Conservation (phyloP, 2,888 invertebrate species). For the Ditula angustiorana region DNA sequence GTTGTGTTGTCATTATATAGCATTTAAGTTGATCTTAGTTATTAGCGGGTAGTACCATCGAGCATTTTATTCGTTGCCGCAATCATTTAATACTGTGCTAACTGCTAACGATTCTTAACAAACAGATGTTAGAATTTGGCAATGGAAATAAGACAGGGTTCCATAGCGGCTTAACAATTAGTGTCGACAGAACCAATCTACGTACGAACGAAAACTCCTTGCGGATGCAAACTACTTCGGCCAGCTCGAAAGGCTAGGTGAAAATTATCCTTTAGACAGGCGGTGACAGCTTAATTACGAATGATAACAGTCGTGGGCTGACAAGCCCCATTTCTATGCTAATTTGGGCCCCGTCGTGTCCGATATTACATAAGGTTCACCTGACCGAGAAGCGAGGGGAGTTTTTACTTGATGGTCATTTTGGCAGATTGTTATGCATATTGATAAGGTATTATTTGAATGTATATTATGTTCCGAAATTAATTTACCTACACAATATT, state of each 20-base stretch:
- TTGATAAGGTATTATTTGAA: neutral
- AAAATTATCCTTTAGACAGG: slow-evolving; percentile 24
- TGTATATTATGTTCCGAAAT: too few species aligned
- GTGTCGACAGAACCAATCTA: too few species aligned
- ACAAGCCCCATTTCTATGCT: slow-evolving; percentile 26
- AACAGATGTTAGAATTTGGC: too few species aligned
- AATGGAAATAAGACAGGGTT: too few species aligned
- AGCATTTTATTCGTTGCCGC: too few species aligned
- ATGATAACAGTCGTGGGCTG: slow-evolving; percentile 22
- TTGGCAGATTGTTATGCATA: neutral
- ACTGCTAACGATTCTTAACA: too few species aligned
- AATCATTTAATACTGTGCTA: too few species aligned
- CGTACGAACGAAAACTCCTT: neutral
- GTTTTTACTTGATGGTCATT: neutral
- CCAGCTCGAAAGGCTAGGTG: slow-evolving; percentile 4
- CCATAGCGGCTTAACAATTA: too few species aligned
- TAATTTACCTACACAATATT: too few species aligned
- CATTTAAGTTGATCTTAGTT: too few species aligned
- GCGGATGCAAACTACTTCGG: neutral
- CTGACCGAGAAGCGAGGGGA: slow-evolving; percentile 1
- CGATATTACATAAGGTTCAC: slow-evolving; percentile 8
- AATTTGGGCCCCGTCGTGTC: slow-evolving; percentile 16
- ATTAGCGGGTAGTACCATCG: too few species aligned
- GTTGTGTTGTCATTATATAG: too few species aligned
- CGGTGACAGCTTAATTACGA: slow-evolving; percentile 30